A percentile compares a stretch with the other conserved stretches of the same genome.
phyloP scores from a whole-genome alignment of 1,140 invertebrate species.

The Drosophila baimaii region DNA sequence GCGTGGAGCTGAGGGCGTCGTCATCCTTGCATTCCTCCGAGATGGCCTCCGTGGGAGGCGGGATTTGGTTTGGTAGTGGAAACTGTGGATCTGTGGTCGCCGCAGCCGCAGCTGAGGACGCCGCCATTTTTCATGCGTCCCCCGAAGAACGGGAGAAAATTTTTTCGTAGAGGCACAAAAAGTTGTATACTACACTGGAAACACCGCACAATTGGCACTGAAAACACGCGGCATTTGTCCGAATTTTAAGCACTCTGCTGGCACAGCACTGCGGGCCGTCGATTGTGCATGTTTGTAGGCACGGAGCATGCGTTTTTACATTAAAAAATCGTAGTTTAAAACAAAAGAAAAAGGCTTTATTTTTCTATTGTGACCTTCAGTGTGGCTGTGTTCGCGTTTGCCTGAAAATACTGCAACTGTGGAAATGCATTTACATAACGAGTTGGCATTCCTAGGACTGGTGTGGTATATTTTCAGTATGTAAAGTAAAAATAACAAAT shows the following conservation, averaged over 20 bases:
- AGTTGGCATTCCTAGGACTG: background rate
- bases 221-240: slow-evolving; percentile 56
- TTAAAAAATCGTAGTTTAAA: slow-evolving; percentile 38
- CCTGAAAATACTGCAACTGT: slow-evolving; percentile 1
- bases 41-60: slow-evolving; percentile 34
- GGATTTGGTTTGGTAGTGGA: slow-evolving; percentile 20
- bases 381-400: slow-evolving; percentile 13
- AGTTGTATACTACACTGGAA: slow-evolving; percentile 58
- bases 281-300: slow-evolving; percentile 51
- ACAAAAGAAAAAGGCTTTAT: slow-evolving; percentile 48
- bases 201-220: slow-evolving; percentile 43
- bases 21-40: slow-evolving; percentile 77
- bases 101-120: slow-evolving; percentile 64
- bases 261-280: slow-evolving; percentile 30
- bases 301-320: slow-evolving; percentile 27
- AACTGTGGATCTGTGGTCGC: slow-evolving; percentile 21
- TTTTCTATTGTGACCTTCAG: slow-evolving; percentile 37
- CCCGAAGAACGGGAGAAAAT: slow-evolving; percentile 65
- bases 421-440: too few relatives aligned
- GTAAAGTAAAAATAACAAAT: background rate
- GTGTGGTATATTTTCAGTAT: background rate
- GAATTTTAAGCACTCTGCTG: slow-evolving; percentile 19
- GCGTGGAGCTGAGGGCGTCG: slow-evolving; percentile 67
- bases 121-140: slow-evolving; percentile 81
- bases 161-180: slow-evolving; percentile 53